Evolutionary conservation across 2,797 vertebrate genomes (phyloP).

Genomic region (Allobates femoralis): DNA sequence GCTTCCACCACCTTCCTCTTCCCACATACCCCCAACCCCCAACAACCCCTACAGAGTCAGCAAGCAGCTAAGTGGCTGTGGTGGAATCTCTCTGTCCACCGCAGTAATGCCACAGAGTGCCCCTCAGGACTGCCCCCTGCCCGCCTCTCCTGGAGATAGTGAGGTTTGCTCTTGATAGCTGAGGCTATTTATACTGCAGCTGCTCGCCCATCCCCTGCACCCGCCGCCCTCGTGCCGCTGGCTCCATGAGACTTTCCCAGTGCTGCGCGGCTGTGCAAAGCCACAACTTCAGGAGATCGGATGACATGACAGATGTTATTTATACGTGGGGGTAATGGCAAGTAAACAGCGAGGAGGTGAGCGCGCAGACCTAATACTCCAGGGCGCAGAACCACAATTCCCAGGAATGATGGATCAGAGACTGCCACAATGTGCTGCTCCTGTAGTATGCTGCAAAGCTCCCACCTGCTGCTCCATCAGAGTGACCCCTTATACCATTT

Average conservation of each 20-base stretch:
- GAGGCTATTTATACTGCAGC: slow-evolving; percentile 35
- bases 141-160: neutral
- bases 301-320: slow-evolving; percentile 48
- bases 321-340: slow-evolving; percentile 23
- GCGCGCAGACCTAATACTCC: too few species aligned
- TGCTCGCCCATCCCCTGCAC: neutral
- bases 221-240: neutral
- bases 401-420: neutral
- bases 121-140: neutral
- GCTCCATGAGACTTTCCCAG: neutral
- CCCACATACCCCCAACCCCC: too few species aligned
- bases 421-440: too few species aligned
- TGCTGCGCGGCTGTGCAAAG: slow-evolving; percentile 13
- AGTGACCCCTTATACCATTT: too few species aligned
- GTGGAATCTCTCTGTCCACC: neutral
- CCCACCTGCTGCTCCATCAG: too few species aligned
- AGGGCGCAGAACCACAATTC: neutral
- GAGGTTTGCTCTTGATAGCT: slow-evolving; percentile 21
- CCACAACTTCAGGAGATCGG: slow-evolving; percentile 27
- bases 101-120: neutral
- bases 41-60: too few species aligned
- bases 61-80: neutral
- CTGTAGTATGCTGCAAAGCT: too few species aligned
- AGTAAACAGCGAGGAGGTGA: slow-evolving; percentile 30
- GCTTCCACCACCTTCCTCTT: too few species aligned